Evolutionary conservation across 2,888 invertebrate genomes (phyloP), one percentile per base, ranked within the genome.

Genomic region (Dendrolimus pini): DNA sequence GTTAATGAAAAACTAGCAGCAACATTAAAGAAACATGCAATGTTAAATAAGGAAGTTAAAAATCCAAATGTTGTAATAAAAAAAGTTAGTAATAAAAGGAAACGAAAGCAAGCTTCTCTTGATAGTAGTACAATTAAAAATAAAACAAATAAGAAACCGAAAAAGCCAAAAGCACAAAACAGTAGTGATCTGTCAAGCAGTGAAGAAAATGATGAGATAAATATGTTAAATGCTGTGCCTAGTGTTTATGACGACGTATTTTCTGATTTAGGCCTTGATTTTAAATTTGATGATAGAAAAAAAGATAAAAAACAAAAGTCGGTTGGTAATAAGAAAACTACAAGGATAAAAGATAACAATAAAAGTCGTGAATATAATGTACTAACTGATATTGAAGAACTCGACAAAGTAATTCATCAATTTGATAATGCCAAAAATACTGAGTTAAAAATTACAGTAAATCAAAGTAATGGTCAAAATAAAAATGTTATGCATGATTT

Each of bases 241-340:
- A 90, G 90, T 77, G 91, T 91, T 0, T 87, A 91, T 74, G 89
- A 91, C 74, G 89, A 91, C 69, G 75, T 77, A 30, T 89, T 84
- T 61, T 71, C 75, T 52, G 79, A 83, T 62, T 73, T 89, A 61
- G 81, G 77, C 54, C 81, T 89, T 52, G 75, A 86, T 69, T 81
- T 89, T 18, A 76, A 72, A 59, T 74, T 75, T 66, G 65, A 65
- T 56, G 61, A 53, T 59, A 67, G 58, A 58, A 54, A 56, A 57
- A 55, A 59, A 55, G 42, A 59, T 14, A 53, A 57, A 54, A 53
- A 47, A 10, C 9, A 10, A 3, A 47, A 47, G 12, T 47, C 47
- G 9, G 10, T 47, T 2, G 12, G 9, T 47, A 8, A 3, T 47
- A 47, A 47, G 47, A 47, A 47, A 47, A 47, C 9, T 47, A 47